Evolutionary conservation across 2,113 vertebrate species (phyloP), one percentile per base, ranked within the genome.

Genomic region (Poeciliopsis occidentalis): DNA sequence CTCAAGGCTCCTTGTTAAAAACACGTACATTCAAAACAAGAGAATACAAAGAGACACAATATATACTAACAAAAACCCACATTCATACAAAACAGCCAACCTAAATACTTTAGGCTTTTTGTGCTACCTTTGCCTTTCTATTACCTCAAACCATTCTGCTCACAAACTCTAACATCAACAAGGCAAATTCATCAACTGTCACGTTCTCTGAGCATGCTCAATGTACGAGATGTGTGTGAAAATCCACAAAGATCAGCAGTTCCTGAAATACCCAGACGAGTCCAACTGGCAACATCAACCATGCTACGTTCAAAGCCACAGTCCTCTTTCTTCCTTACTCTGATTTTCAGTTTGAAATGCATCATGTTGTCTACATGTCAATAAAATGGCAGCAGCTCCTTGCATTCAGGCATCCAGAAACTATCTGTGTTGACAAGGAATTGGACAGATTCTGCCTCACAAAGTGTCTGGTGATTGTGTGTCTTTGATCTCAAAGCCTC

Each of bases 401-500:
- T 24, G 6, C 47, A 54, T 22, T 54, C 47, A 54, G 13, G 13
- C 39, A 41, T 41, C 39, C 39, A 19, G 47, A 54, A 8, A 54
- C 19, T 8, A 54, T 54, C 24, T 54, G 17, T 24, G 47, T 54
- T 22, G 47, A 54, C 47, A 19, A 54, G 19, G 19, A 54, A 22
- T 54, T 54, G 47, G 7, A 54, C 47, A 22, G 47, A 54, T 54
- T 41, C 39, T 41, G 39, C 39, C 39, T 41, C 39, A 41, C 13
- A 41, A 41, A 41, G 39, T 41, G 39, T 13, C 39, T 4, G 12
- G 12, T 61, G 3, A 27, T 2, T 62, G 3, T 29, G 29, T 70
- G 12, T 30, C 13, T 60, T 64, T 44, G 27, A 66, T 63, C 67
- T 15, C 17, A 69, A 34, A 70, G 66, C 61, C 54, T 60, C 54